Percentiles rank a stretch among this genome's conserved stretches.
These are phyloP conservation scores for Cygnus olor DNA, from an alignment of 2,797 vertebrate genomes.

Conservation along the genomic window DNA sequence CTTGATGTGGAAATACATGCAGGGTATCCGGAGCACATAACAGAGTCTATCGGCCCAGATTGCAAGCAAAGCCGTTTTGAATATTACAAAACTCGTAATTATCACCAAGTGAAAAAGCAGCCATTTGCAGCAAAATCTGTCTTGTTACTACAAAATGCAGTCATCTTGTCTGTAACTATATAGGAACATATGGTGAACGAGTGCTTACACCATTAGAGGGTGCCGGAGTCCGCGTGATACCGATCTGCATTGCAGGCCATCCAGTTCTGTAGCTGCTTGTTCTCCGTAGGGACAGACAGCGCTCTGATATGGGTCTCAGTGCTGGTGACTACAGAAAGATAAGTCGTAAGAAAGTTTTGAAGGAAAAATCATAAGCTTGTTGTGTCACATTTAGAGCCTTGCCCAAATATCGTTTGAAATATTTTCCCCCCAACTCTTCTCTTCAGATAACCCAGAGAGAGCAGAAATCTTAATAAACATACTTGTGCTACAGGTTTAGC, in stretches of 20 bases:
- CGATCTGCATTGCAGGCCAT: fast-evolving
- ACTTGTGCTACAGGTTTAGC: too few relatives aligned
- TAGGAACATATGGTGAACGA: fast-evolving
- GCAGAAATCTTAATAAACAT: background rate
- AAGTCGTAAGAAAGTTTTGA: background rate
- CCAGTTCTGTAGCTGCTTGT: fast-evolving
- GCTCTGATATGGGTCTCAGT: fast-evolving
- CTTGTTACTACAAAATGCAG: background rate
- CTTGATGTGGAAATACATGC: background rate
- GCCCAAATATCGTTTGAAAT: background rate
- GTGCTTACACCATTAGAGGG: conserved; percentile 39
- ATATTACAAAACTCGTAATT: background rate
- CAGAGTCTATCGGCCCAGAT: background rate
- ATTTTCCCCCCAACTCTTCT: background rate
- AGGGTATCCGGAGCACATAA: background rate
- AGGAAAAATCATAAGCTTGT: background rate
- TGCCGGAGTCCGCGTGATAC: conserved; percentile 54
- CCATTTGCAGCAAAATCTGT: background rate
- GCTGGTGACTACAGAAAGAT: background rate
- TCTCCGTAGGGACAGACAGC: background rate
- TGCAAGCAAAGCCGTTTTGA: background rate
- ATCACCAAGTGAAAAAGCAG: background rate
- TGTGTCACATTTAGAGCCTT: background rate
- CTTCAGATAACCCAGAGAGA: background rate
- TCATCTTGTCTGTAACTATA: fast-evolving